A percentile compares a stretch with the other conserved stretches of the same genome.
These are phyloP conservation scores for Pseudoips prasinana DNA, from an alignment of 2,888 invertebrate genomes.

Conservation along the genomic window DNA sequence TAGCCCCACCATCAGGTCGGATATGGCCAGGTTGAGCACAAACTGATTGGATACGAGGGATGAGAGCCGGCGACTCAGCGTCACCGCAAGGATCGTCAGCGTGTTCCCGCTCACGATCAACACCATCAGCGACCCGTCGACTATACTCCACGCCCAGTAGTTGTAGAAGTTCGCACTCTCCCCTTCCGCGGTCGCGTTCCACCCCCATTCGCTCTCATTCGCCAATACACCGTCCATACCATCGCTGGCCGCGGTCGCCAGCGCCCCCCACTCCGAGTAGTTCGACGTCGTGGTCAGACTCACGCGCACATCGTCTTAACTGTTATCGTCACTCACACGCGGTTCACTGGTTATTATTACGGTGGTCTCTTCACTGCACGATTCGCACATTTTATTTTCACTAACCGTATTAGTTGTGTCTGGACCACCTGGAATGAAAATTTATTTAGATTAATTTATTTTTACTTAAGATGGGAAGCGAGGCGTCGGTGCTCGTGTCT, in stretches of 20 bases:
- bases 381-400: conserved; percentile 50
- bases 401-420: conserved; percentile 18
- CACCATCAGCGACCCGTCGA: conserved; percentile 85
- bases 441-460: conserved; percentile 23
- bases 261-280: conserved; percentile 66
- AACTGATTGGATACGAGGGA: conserved; percentile 89
- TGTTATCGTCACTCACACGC: conserved; percentile 55
- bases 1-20: conserved; percentile 89
- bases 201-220: conserved; percentile 62
- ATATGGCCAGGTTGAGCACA: conserved; percentile 89
- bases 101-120: conserved; percentile 88
- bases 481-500: conserved; percentile 21
- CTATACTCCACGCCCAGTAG: conserved; percentile 84
- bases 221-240: conserved; percentile 74
- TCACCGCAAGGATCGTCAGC: conserved; percentile 88
- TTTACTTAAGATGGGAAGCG: conserved; percentile 19
- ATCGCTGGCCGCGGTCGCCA: conserved; percentile 76
- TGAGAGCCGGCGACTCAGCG: conserved; percentile 85
- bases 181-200: conserved; percentile 59
- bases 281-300: conserved; percentile 73
- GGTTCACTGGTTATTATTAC: conserved; percentile 40
- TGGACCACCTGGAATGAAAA: conserved; percentile 46
- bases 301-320: conserved; percentile 62
- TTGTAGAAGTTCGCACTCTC: conserved; percentile 59
- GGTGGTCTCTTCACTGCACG: conserved; percentile 42